phyloP scores from a whole-genome alignment of 2,888 invertebrate genomes.

The Dyspetes luteomarginatus region DNA sequence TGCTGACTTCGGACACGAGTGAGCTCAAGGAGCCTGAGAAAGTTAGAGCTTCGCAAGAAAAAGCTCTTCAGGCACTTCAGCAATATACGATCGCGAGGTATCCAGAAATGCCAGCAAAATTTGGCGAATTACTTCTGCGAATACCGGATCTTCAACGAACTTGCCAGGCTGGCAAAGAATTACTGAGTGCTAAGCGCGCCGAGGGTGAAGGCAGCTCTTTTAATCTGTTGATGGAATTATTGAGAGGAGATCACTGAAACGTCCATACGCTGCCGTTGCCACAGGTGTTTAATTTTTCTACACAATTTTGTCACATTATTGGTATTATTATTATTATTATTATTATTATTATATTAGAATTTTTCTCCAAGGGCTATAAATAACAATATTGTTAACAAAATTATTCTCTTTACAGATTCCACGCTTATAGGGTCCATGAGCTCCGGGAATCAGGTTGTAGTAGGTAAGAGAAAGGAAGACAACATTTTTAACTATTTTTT shows the following conservation, averaged over 20 bases:
- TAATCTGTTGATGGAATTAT: conserved; percentile 97
- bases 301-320: background rate
- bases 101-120: conserved; percentile 96
- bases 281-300: conserved; percentile 53
- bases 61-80: conserved; percentile 95
- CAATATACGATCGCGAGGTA: conserved; percentile 96
- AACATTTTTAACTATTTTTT: background rate
- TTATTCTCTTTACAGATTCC: conserved; percentile 75
- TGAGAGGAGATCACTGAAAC: conserved; percentile 94
- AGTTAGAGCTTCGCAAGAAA: conserved; percentile 96
- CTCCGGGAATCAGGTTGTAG: conserved; percentile 79
- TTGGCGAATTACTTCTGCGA: conserved; percentile 95
- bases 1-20: conserved; percentile 90
- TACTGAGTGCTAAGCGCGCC: conserved; percentile 94
- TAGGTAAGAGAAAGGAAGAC: conserved; percentile 66
- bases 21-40: conserved; percentile 97
- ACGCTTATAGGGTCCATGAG: conserved; percentile 79
- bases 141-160: conserved; percentile 98
- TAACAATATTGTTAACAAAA: background rate
- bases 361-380: conserved; percentile 41
- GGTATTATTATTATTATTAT: background rate
- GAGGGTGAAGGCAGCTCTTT: conserved; percentile 92
- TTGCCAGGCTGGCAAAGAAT: conserved; percentile 97
- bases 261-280: conserved; percentile 58
- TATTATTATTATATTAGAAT: background rate